Conservation (phyloP, 2,113 vertebrate genomes). For the Ceyx cyanopectus region DNA sequence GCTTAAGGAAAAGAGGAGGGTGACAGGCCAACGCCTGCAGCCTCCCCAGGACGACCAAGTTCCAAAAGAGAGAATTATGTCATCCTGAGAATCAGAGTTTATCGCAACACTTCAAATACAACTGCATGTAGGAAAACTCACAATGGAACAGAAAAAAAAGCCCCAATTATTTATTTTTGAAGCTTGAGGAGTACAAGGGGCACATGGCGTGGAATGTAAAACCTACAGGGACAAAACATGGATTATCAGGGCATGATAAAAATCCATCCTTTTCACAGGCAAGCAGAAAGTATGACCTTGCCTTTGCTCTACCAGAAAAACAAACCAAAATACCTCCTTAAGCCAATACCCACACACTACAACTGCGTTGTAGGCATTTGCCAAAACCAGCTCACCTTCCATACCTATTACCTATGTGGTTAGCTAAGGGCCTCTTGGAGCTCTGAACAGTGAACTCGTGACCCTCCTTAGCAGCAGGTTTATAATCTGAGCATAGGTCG, state of each 20-base stretch:
- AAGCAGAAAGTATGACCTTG: not conserved
- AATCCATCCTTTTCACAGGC: not conserved
- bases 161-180: not conserved
- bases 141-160: not conserved
- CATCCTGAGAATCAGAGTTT: not conserved
- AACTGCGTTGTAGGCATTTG: not conserved
- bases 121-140: not conserved
- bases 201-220: not conserved
- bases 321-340: not conserved
- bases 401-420: not conserved
- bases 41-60: not conserved
- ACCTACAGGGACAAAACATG: not conserved
- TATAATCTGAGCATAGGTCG: accelerated
- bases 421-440: not conserved
- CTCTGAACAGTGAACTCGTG: accelerated
- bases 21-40: not conserved
- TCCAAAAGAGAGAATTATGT: conserved; percentile 4
- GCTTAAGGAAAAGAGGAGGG: not conserved
- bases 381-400: not conserved
- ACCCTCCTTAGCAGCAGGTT: not conserved
- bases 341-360: not conserved
- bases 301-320: not conserved
- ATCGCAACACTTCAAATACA: not conserved
- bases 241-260: not conserved
- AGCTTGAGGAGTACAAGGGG: not conserved